Evolutionary conservation across 2,888 invertebrate genomes (phyloP).

Genomic region (Watsonalla cultraria): DNA sequence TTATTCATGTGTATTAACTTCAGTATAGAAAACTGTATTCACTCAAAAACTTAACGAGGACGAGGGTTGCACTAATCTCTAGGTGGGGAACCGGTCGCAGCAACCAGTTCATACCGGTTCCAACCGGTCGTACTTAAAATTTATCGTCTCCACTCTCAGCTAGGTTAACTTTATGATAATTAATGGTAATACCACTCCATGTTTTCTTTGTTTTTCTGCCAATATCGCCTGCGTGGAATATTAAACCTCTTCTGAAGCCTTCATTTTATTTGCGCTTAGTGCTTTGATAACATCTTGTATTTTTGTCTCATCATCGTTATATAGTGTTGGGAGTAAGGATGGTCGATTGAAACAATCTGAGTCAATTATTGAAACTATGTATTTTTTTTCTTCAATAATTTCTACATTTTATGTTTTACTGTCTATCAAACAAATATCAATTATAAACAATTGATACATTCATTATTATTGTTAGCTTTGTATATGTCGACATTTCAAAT

Average conservation of each 20-base stretch:
- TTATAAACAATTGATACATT: constrained; percentile 75
- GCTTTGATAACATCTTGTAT: not conserved
- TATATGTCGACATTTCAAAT: constrained; percentile 69
- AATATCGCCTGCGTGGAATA: constrained; percentile 32
- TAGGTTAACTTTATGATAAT: constrained; percentile 48
- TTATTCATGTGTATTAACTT: constrained; percentile 6
- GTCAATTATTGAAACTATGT: constrained; percentile 74
- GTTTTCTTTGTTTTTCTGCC: constrained; percentile 40
- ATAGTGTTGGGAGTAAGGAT: constrained; percentile 13
- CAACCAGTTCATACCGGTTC: constrained; percentile 35
- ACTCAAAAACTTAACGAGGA: constrained; percentile 27
- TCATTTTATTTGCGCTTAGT: no score
- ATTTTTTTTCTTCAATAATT: constrained; percentile 71
- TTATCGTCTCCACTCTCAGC: constrained; percentile 36
- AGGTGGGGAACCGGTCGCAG: constrained; percentile 26
- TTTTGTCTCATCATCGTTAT: constrained; percentile 4
- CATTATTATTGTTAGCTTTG: constrained; percentile 70
- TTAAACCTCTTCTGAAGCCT: constrained; percentile 17
- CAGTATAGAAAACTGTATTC: constrained; percentile 23
- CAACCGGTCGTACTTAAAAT: constrained; percentile 36
- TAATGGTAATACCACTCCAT: constrained; percentile 39
- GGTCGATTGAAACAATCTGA: constrained; percentile 42
- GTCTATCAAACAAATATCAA: constrained; percentile 77
- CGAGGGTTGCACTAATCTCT: constrained; percentile 48
- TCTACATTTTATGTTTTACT: constrained; percentile 72